Evolutionary conservation across 2,113 vertebrate species (phyloP).

Genomic region (Corythaixoides concolor): DNA sequence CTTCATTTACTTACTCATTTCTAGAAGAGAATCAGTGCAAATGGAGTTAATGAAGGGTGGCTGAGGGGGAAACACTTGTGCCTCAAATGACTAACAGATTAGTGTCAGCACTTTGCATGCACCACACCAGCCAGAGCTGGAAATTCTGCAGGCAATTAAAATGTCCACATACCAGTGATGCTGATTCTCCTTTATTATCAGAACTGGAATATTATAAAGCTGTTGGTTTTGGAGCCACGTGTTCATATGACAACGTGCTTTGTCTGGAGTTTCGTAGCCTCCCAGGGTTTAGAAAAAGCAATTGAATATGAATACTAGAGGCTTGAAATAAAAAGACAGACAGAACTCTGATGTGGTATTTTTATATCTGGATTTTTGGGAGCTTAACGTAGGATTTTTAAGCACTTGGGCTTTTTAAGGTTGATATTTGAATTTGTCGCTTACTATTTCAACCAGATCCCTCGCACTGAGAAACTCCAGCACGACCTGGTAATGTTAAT

Average conservation of each 20-base stretch:
- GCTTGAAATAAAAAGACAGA: background rate
- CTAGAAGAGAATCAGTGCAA: conserved; percentile 28
- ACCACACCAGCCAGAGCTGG: background rate
- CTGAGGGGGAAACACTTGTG: conserved; percentile 1
- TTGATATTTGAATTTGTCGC: background rate
- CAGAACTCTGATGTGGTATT: background rate
- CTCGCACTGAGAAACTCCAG: background rate
- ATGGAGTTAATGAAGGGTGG: conserved; percentile 23
- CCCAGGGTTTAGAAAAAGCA: background rate
- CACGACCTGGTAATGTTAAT: background rate
- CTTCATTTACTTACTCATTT: conserved; percentile 44
- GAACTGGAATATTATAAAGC: background rate
- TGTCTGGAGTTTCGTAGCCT: background rate
- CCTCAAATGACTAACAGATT: conserved; percentile 3
- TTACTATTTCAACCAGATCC: background rate
- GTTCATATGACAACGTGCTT: background rate
- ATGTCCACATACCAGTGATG: background rate
- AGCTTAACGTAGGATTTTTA: background rate
- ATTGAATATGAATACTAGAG: background rate
- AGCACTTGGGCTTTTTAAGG: background rate
- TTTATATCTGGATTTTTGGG: background rate
- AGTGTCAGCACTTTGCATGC: background rate
- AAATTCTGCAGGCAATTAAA: conserved; percentile 23
- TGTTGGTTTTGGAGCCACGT: background rate
- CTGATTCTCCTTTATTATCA: background rate